A percentile compares a stretch with the other conserved stretches of the same genome.
These are phyloP conservation scores for Diacarnus erythraeanus DNA, from an alignment of 37 sponge, comb jelly and placozoan species.

Conservation along the genomic window DNA sequence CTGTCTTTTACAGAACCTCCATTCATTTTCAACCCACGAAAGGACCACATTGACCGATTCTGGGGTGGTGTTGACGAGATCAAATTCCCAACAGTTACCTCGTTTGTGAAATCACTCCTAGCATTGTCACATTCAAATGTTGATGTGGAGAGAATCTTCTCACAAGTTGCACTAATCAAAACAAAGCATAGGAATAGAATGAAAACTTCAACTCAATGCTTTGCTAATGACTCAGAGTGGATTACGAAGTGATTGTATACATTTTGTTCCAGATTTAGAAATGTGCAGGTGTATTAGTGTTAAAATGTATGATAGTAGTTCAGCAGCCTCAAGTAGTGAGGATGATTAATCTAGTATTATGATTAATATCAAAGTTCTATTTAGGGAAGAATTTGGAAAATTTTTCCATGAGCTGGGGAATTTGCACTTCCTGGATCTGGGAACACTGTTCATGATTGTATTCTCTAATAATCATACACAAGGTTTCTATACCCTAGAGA, in stretches of 20 bases:
- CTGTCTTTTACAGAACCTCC: constrained; percentile 6
- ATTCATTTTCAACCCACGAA: neutral
- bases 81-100: constrained; percentile 7
- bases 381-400: no score
- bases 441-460: no score
- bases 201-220: constrained; percentile 7
- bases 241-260: neutral
- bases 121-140: neutral
- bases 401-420: neutral
- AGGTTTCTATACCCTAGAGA: no score
- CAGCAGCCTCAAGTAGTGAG: constrained; percentile 11
- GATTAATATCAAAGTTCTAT: neutral
- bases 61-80: neutral
- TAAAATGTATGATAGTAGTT: neutral
- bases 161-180: constrained; percentile 13
- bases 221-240: neutral
- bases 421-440: neutral
- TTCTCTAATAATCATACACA: no score
- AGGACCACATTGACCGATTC: neutral
- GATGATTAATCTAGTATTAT: neutral
- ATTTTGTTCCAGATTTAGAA: neutral
- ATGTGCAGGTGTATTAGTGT: neutral
- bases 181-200: constrained; percentile 11
- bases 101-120: neutral
- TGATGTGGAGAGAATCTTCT: constrained; percentile 6